phyloP scores from a whole-genome alignment of 2,797 vertebrate genomes.

The Fistularia tabacaria region DNA sequence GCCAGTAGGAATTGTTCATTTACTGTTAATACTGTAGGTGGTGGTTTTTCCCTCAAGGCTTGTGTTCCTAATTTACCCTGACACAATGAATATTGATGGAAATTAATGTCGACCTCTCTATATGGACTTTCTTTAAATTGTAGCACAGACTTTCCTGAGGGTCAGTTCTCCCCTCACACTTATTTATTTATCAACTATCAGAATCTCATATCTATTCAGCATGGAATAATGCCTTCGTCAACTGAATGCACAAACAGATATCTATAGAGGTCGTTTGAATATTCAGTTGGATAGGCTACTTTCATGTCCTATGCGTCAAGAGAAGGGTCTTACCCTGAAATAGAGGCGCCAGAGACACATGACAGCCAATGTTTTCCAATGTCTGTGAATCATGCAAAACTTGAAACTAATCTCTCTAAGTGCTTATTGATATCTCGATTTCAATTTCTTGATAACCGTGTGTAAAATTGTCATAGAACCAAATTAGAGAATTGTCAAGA shows the following conservation, averaged over 20 bases:
- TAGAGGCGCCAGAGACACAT: too few species aligned
- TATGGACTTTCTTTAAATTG: slow-evolving; percentile 28
- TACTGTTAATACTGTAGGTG: slow-evolving; percentile 12
- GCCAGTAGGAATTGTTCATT: slow-evolving; percentile 21
- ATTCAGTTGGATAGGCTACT: too few species aligned
- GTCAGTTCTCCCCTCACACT: background rate
- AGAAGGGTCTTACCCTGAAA: too few species aligned
- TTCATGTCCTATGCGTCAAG: too few species aligned
- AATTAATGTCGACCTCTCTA: slow-evolving; percentile 36
- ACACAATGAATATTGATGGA: slow-evolving; percentile 54
- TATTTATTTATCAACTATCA: slow-evolving; percentile 32
- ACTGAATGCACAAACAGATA: slow-evolving; percentile 13
- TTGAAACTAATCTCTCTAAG: too few species aligned
- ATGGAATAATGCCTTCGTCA: slow-evolving; percentile 24
- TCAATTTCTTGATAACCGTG: too few species aligned
- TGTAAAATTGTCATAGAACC: too few species aligned
- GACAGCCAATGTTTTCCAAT: too few species aligned
- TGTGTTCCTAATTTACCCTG: slow-evolving; percentile 39
- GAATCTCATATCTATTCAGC: slow-evolving; percentile 27
- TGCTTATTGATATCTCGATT: too few species aligned
- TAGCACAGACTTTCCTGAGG: slow-evolving; percentile 23
- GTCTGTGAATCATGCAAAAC: too few species aligned
- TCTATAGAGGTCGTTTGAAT: too few species aligned
- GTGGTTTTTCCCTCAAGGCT: slow-evolving; percentile 29
- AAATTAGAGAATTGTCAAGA: too few species aligned